These are phyloP conservation scores for Epicampocera succincta DNA, from an alignment of 2,888 invertebrate genomes.

Conservation along the genomic window DNA sequence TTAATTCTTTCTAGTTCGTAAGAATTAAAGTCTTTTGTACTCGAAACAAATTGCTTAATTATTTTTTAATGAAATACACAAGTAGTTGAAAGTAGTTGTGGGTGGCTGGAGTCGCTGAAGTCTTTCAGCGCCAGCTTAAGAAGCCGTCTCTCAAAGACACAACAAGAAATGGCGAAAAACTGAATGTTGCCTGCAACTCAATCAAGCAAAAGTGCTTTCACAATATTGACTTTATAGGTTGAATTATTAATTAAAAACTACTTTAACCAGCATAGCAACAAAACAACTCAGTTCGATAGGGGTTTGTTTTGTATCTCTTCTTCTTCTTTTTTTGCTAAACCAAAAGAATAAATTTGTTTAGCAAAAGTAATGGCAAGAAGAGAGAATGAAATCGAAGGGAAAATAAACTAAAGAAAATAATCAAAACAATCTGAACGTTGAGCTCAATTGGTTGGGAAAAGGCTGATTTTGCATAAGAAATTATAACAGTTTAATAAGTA, in stretches of 20 bases:
- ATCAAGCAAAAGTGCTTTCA: conserved; percentile 11
- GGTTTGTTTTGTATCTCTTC: too few relatives aligned
- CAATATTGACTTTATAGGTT: conserved; percentile 30
- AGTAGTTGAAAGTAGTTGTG: too few relatives aligned
- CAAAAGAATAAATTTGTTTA: conserved; percentile 39
- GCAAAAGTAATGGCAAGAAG: conserved; percentile 3
- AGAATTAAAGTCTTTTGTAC: conserved; percentile 1
- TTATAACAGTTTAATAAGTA: too few relatives aligned
- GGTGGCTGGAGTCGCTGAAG: neutral
- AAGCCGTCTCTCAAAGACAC: too few relatives aligned
- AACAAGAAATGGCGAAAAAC: neutral
- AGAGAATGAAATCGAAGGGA: neutral
- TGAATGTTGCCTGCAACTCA: neutral
- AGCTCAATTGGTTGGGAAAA: neutral
- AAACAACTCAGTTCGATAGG: neutral
- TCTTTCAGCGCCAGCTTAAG: too few relatives aligned
- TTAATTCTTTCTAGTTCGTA: conserved; percentile 4
- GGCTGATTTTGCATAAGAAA: too few relatives aligned
- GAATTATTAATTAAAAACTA: conserved; percentile 17
- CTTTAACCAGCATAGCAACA: neutral
- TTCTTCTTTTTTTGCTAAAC: neutral
- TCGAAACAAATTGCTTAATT: conserved; percentile 48
- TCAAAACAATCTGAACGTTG: neutral
- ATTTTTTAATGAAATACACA: neutral
- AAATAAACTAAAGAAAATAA: neutral